These are phyloP conservation scores for Pelusios castaneus DNA, from an alignment of 2,113 vertebrate species.

Conservation along the genomic window DNA sequence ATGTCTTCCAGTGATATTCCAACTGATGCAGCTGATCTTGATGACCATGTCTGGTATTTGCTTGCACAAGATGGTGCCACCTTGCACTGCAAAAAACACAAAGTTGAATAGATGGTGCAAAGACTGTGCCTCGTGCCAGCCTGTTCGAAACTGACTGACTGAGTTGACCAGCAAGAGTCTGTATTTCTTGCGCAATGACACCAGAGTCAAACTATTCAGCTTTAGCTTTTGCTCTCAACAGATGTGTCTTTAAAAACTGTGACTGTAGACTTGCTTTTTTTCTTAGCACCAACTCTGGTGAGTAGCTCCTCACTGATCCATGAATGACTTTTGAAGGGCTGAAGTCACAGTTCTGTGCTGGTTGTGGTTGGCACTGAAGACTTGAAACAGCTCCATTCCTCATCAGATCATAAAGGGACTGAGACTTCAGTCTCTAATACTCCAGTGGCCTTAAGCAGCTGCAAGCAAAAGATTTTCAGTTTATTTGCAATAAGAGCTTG, in stretches of 20 bases:
- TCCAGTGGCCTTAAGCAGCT: background rate
- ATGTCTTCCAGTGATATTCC: background rate
- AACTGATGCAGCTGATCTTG: background rate
- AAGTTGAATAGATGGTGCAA: background rate
- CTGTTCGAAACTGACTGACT: background rate
- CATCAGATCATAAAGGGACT: background rate
- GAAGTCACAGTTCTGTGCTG: no score
- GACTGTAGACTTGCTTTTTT: background rate
- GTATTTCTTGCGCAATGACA: background rate
- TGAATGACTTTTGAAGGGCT: background rate
- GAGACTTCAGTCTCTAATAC: background rate
- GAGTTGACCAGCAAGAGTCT: background rate
- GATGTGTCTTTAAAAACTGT: background rate
- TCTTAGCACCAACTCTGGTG: background rate
- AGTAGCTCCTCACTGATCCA: background rate
- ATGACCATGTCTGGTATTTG: background rate
- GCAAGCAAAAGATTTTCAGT: background rate
- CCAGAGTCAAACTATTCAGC: background rate
- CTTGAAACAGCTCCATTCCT: background rate
- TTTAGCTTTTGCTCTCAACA: background rate
- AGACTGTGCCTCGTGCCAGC: no score
- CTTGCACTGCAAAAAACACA: background rate
- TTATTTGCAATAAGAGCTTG: background rate
- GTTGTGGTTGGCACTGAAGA: background rate
- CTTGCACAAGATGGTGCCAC: background rate